These are phyloP conservation scores for Exephanes ischioxanthus DNA, from an alignment of 2,888 invertebrate species.

Conservation along the genomic window DNA sequence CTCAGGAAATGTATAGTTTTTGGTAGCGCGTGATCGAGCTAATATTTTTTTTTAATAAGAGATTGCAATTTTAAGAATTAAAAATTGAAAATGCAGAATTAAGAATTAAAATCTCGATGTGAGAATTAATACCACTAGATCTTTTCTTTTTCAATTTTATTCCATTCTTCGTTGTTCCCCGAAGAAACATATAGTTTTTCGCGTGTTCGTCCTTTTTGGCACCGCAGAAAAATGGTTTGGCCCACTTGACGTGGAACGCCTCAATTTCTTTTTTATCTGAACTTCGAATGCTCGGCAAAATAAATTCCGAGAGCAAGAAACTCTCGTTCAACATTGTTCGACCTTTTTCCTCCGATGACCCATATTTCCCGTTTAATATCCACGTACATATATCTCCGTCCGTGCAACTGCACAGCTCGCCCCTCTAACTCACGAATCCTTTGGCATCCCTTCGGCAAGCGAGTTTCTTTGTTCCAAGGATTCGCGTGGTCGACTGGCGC, in stretches of 20 bases:
- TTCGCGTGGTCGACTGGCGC: constrained; percentile 70
- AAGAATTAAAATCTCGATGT: background rate
- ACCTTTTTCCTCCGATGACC: constrained; percentile 9
- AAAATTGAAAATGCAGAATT: background rate
- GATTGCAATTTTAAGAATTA: too few species aligned
- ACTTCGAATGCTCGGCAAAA: background rate
- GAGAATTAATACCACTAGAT: too few species aligned
- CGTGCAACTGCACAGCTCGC: background rate
- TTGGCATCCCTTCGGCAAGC: constrained; percentile 25
- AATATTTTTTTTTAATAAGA: too few species aligned
- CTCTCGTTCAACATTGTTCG: background rate
- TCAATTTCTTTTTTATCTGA: background rate
- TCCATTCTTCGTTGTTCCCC: too few species aligned
- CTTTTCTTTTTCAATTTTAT: too few species aligned
- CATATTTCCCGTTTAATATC: background rate
- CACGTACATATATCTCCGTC: background rate
- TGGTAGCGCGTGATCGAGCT: too few species aligned
- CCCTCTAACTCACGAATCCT: constrained; percentile 9
- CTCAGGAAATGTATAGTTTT: too few species aligned
- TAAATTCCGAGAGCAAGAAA: background rate
- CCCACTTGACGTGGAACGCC: background rate
- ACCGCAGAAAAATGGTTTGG: too few species aligned
- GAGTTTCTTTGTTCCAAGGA: constrained; percentile 27
- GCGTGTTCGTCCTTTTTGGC: too few species aligned
- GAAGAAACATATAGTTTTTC: too few species aligned